Evolutionary conservation across 2,797 vertebrate species (phyloP).

Genomic region (Phataginus tetradactyla): DNA sequence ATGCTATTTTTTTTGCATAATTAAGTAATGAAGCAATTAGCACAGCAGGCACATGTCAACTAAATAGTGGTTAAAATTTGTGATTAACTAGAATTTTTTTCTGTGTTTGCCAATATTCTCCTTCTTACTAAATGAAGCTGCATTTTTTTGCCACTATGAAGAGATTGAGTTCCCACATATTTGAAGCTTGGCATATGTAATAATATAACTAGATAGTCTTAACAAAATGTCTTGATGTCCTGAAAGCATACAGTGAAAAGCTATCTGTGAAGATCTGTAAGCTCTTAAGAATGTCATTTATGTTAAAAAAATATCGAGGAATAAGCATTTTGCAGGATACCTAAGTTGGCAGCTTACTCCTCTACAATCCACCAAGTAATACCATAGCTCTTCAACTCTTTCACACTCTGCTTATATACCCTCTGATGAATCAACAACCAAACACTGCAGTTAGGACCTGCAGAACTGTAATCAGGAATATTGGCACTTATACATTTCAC

Average conservation of each 20-base stretch:
- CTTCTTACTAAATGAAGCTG: constrained; percentile 60
- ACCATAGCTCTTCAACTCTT: neutral
- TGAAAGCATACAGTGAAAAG: neutral
- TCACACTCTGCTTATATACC: neutral
- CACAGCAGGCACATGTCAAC: constrained; percentile 81
- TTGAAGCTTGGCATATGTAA: constrained; percentile 9
- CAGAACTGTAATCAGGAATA: neutral
- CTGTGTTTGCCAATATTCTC: constrained; percentile 73
- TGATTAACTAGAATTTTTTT: constrained; percentile 79
- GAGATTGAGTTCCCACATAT: neutral
- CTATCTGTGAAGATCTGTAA: neutral
- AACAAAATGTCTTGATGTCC: neutral
- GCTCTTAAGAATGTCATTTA: neutral
- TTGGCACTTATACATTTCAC: neutral
- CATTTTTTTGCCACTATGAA: constrained; percentile 16
- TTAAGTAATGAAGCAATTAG: constrained; percentile 82
- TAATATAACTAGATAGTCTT: constrained; percentile 2
- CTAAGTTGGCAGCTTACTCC: neutral
- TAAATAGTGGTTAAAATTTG: constrained; percentile 81
- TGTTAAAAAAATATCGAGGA: neutral
- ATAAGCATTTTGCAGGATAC: neutral
- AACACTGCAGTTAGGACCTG: neutral
- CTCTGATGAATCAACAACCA: neutral
- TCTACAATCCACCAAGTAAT: neutral
- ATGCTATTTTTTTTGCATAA: constrained; percentile 81